phyloP scores from a whole-genome alignment of 2,888 invertebrate species.

The Tinea semifulvella region DNA sequence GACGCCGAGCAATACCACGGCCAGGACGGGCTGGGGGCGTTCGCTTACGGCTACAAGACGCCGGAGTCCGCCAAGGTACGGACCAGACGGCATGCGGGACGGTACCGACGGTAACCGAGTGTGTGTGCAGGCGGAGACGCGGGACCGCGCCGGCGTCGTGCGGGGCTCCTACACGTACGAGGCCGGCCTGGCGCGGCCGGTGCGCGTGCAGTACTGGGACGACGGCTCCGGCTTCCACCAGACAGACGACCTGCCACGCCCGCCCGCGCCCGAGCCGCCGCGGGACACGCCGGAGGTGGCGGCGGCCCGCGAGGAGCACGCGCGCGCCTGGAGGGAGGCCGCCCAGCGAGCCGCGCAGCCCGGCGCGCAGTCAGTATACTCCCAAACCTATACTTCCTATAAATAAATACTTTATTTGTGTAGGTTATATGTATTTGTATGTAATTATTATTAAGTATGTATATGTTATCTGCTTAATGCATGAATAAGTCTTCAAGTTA shows the following conservation, averaged over 20 bases:
- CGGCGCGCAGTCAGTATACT: not conserved
- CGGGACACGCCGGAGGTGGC: constrained; percentile 76
- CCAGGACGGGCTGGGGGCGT: constrained; percentile 75
- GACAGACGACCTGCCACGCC: constrained; percentile 72
- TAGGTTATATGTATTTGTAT: no score
- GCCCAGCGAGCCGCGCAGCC: constrained; percentile 60
- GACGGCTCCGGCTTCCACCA: constrained; percentile 82
- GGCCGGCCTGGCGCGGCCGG: constrained; percentile 29
- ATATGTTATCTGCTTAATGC: no score
- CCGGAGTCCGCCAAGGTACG: constrained; percentile 80
- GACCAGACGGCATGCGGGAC: constrained; percentile 71
- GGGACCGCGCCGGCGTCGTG: constrained; percentile 72
- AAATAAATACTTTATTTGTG: no score
- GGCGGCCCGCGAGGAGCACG: constrained; percentile 74
- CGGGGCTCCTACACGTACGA: constrained; percentile 78
- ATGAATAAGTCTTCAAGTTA: no score
- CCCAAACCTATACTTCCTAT: not conserved
- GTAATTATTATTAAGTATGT: no score
- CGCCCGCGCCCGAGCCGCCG: constrained; percentile 67
- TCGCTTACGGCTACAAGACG: constrained; percentile 76
- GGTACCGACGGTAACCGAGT: constrained; percentile 61
- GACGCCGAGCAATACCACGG: constrained; percentile 77
- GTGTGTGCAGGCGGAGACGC: constrained; percentile 69
- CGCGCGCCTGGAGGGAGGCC: constrained; percentile 73
- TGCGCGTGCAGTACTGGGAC: constrained; percentile 75